Evolutionary conservation across 2,797 vertebrate species (phyloP), one percentile per base, ranked within the genome.

Genomic region (Rhabdomys pumilio): DNA sequence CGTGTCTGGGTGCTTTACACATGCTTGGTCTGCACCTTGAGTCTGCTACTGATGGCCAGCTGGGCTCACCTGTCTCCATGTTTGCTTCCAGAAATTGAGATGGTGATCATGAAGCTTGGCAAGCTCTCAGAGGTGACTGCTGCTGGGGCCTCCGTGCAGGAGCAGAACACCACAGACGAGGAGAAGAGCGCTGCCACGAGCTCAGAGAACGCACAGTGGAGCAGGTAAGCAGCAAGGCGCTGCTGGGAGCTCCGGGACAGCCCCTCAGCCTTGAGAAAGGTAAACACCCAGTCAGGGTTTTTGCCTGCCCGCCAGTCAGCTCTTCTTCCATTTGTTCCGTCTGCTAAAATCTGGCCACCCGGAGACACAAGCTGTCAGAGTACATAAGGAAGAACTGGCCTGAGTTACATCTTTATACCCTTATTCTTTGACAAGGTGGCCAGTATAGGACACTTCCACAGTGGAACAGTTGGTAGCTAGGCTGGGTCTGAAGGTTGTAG

Each of bases 81-180:
- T 92, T 53, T 80, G 38, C 94, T 97, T 96, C 50, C 93, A 99
- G 99, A 99, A 98, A 99, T 99, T 75, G 99, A 99, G 98, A 99
- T 99, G 99, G 99, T 99, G 96, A 99, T 99, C 97, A 99, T 99
- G 99, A 99, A 99, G 96, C 99, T 99, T 93, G 99, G 99, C 97
- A 99, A 99, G 92, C 98, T 99, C 83, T 98, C 99, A 0, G 99
- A 99, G 88, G 95, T 99, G 24, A 98, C 98, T 2, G 57, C 97
- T 65, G 91, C 98, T 65, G 91, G 97, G 77, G 6, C 97, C 20
- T 95, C 97, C 0, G 96, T 99, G 96, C 99, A 99, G 0, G 99
- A 99, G 96, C 99, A 99, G 97, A 99, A 99, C 98, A 99, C 99
- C 95, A 99, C 99, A 0, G 99, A 99, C 1, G 99, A 99, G 97